Conservation (phyloP, 2,888 invertebrate genomes). For the Trissoscelio sp. region DNA sequence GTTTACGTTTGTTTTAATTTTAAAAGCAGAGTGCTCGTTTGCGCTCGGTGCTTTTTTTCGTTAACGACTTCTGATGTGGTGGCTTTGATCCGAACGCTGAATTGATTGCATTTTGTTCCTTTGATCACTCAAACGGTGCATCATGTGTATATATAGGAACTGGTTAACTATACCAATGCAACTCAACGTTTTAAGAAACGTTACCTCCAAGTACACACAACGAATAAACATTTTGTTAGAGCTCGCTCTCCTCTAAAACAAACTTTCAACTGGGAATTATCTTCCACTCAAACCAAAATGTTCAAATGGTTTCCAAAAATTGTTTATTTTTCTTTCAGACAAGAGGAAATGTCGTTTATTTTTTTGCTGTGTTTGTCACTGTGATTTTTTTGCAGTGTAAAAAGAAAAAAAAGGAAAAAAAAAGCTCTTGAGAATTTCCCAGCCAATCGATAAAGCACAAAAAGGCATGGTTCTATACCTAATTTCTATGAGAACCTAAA, state of each 20-base stretch:
- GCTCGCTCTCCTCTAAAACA: background rate
- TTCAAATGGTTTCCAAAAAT: no score
- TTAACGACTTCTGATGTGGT: constrained; percentile 49
- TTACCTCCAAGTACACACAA: background rate
- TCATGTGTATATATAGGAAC: constrained; percentile 32
- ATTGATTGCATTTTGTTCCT: constrained; percentile 61
- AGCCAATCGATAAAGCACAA: constrained; percentile 33
- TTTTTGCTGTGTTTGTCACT: background rate
- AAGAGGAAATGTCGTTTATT: background rate
- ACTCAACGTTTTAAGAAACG: constrained; percentile 12
- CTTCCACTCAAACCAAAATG: no score
- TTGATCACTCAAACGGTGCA: constrained; percentile 56
- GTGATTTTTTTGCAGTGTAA: background rate
- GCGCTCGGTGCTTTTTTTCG: constrained; percentile 8
- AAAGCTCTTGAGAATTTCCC: background rate
- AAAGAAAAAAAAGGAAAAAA: no score
- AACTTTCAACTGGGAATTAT: background rate
- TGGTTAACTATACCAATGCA: constrained; percentile 15
- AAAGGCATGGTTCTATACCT: constrained; percentile 17
- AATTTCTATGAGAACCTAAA: constrained; percentile 26
- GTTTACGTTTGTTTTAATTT: constrained; percentile 32
- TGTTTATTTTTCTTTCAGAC: no score
- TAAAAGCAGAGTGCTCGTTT: constrained; percentile 35
- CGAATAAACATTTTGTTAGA: background rate
- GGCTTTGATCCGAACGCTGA: constrained; percentile 42